Conservation (phyloP, 1,140 invertebrate species). For the Magallana ariakensis region DNA sequence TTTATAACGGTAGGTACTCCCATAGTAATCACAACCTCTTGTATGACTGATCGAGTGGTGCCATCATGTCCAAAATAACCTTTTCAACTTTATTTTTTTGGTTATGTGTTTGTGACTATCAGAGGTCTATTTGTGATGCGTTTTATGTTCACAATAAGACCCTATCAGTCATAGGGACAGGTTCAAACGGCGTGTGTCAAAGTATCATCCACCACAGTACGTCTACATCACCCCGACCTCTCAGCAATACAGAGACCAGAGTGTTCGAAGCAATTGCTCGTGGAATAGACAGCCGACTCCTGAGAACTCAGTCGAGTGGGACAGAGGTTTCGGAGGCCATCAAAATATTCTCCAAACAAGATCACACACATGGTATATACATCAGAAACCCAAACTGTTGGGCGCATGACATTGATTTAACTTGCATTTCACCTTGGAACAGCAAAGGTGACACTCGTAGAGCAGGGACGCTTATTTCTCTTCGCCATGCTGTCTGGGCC, state of each 20-base stretch:
- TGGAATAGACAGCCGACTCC: conserved; percentile 9
- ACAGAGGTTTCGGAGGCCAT: conserved; percentile 47
- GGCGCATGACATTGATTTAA: conserved; percentile 67
- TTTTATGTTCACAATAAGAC: neutral
- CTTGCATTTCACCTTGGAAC: conserved; percentile 72
- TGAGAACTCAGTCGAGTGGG: neutral
- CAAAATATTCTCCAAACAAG: conserved; percentile 66
- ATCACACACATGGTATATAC: conserved; percentile 65
- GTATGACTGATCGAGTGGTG: too few species aligned
- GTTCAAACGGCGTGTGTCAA: neutral
- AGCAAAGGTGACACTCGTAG: conserved; percentile 60
- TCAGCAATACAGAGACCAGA: neutral
- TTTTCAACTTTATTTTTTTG: too few species aligned
- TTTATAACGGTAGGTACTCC: neutral
- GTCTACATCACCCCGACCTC: neutral
- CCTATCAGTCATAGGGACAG: neutral
- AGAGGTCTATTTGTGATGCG: neutral
- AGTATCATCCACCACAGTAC: neutral
- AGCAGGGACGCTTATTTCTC: conserved; percentile 65
- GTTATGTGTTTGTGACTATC: neutral
- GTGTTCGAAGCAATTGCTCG: neutral
- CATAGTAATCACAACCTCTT: too few species aligned
- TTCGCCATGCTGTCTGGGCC: conserved; percentile 68
- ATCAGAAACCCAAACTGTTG: conserved; percentile 64
- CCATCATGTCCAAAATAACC: too few species aligned